Evolutionary conservation across 2,888 invertebrate genomes (phyloP).

Genomic region (Venusia cambrica): DNA sequence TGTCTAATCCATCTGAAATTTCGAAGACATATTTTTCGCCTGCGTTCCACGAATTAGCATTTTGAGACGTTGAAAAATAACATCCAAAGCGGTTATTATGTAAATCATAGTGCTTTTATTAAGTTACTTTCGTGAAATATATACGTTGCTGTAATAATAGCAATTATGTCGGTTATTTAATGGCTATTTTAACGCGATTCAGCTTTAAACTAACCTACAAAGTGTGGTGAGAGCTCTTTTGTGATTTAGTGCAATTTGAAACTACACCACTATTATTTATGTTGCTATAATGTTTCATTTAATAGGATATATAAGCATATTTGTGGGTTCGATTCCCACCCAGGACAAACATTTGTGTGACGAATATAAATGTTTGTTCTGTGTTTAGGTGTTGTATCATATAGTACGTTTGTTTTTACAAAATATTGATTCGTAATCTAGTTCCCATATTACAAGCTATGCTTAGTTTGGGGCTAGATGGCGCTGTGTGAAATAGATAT

Average conservation of each 20-base stretch:
- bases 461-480: too few relatives aligned
- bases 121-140: slow-evolving; percentile 57
- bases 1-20: slow-evolving; percentile 14
- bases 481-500: too few relatives aligned
- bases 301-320: too few relatives aligned
- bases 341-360: too few relatives aligned
- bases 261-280: too few relatives aligned
- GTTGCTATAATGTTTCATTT: too few relatives aligned
- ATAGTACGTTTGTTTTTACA: too few relatives aligned
- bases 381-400: too few relatives aligned
- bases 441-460: too few relatives aligned
- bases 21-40: slow-evolving; percentile 17
- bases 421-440: too few relatives aligned
- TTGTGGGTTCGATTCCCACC: too few relatives aligned
- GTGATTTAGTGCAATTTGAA: slow-evolving; percentile 3
- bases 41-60: slow-evolving; percentile 29
- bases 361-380: too few relatives aligned
- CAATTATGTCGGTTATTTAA: slow-evolving; percentile 44
- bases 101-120: slow-evolving; percentile 47
- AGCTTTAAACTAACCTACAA: slow-evolving; percentile 14
- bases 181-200: slow-evolving; percentile 38
- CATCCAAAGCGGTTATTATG: slow-evolving; percentile 49
- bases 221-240: slow-evolving; percentile 2
- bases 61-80: slow-evolving; percentile 38
- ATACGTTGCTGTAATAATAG: slow-evolving; percentile 40